Evolutionary conservation across 2,113 vertebrate species (phyloP), one percentile per base, ranked within the genome.

Genomic region (Oreotragus oreotragus): DNA sequence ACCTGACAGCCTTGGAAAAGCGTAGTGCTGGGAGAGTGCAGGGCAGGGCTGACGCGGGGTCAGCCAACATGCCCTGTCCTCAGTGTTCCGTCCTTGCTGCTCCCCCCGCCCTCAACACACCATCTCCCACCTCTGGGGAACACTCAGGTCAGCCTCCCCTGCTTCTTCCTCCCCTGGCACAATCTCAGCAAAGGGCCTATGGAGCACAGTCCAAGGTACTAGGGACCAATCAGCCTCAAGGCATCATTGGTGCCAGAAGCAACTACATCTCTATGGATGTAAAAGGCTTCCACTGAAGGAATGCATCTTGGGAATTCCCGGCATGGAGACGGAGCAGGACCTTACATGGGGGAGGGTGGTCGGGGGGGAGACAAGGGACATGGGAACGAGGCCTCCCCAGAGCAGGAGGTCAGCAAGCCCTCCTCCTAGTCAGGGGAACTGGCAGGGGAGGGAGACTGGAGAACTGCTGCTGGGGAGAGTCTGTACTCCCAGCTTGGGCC

Each of bases 21-120:
- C 2, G 1, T 30, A 57, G 45, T 17, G 12, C 84, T 36, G 6
- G 7, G 58, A 92, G 64, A 49, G 64, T 33, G 23, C 6, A 6
- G 47, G 76, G 39, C 58, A 49, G 66, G 36, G n/a, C 5, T 36
- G 17, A 17, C 0, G 0, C 1, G 8, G 16, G 47, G 7, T 57
- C 84, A 36, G 66, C 66, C 66, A 33, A 6, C 76, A 28, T 15
- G 27, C 6, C 28, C 27, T 17, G 11, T 28, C 7, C 39, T 84
- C 51, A 2, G 36, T 11, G 70, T 28, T 43, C 15, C 43, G 14
- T 7, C n/a, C 11, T n/a, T n/a, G 6, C 19, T 10, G 39, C 28
- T 33, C n/a, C 43, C 36, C n/a, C 43, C 43, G 43, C 43, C 28
- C 53, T n/a, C n/a, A n/a, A n/a, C n/a, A n/a, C 57, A 25, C 21